Conservation (phyloP, 2,888 invertebrate genomes). For the Aelia acuminata region DNA sequence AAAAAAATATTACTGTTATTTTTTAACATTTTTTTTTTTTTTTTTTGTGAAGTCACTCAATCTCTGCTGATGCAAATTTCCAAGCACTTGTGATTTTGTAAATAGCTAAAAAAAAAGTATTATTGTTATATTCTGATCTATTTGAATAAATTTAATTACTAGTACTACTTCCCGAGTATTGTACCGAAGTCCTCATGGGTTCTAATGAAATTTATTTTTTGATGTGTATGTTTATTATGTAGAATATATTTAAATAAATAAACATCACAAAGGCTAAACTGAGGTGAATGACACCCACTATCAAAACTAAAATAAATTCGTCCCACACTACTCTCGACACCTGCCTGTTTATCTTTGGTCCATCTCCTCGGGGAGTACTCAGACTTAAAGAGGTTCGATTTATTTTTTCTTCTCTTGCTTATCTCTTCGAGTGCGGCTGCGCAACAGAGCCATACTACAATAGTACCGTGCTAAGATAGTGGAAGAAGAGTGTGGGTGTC, state of each 20-base stretch:
- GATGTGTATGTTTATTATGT: too few relatives aligned
- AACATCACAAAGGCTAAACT: neutral
- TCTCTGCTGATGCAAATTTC: too few relatives aligned
- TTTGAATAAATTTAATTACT: too few relatives aligned
- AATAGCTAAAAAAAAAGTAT: too few relatives aligned
- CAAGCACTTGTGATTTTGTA: too few relatives aligned
- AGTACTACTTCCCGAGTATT: too few relatives aligned
- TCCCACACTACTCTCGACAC: neutral
- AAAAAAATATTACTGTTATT: too few relatives aligned
- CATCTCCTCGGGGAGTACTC: neutral
- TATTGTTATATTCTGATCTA: too few relatives aligned
- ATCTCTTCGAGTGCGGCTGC: conserved; percentile 4
- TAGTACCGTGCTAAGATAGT: neutral
- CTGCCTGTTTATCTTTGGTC: neutral
- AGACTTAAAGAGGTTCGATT: neutral
- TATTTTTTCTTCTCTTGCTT: neutral
- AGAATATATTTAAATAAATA: neutral
- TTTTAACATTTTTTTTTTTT: too few relatives aligned
- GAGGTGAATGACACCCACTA: neutral
- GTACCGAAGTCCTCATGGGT: too few relatives aligned
- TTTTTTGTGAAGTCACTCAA: too few relatives aligned
- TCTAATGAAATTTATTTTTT: too few relatives aligned
- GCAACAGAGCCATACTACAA: conserved; percentile 34
- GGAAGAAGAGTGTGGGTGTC: conserved; percentile 19
- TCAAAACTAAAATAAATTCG: neutral